Evolutionary conservation across 2,113 vertebrate species (phyloP), one percentile per base, ranked within the genome.

Genomic region (Fukomys damarensis): DNA sequence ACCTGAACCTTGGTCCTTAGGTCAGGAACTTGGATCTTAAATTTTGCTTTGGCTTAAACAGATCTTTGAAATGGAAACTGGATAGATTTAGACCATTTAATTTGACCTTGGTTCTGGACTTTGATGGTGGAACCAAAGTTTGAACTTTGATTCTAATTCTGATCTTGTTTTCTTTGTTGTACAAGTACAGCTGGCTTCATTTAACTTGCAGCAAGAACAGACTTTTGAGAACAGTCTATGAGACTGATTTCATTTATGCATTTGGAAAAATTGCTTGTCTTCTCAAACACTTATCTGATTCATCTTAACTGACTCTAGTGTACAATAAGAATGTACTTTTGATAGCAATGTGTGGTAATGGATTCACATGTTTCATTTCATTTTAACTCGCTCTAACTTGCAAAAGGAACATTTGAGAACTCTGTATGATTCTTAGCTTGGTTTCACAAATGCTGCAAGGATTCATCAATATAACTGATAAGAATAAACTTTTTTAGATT

Each of bases 141-240:
- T 68, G 9, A 61, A 79, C 3, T 74, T 89, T 76, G 65, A 89
- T 76, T 90, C 35, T 85, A 35, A 79, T 66, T 95, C 46, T 81
- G 46, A 86, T 14, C 26, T 79, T 91, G n/a, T 80, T 86, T 95
- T 72, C 28, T 72, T 91, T 81, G 35, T 61, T 86, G 46, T 41
- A 56, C 1, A 46, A 81, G 63, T 81, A 81, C 1, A 72, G 13
- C 12, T 95, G 38, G n/a, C 80, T 95, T 86, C n/a, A 59, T 81
- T 54, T 86, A 86, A 81, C 56, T 81, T 72, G 46, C 28, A 85
- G 49, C n/a, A 38, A 90, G 80, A 68, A 85, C 56, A 74, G 74
- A 38, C 41, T n/a, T 70, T 77, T 72, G 20, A 72, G 83, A 95
- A 54, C 28, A 86, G 35, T 70, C 41, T 43, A 80, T 81, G 35